These are phyloP conservation scores for Capreolus pygargus DNA, from an alignment of 2,113 vertebrate genomes.

Conservation along the genomic window DNA sequence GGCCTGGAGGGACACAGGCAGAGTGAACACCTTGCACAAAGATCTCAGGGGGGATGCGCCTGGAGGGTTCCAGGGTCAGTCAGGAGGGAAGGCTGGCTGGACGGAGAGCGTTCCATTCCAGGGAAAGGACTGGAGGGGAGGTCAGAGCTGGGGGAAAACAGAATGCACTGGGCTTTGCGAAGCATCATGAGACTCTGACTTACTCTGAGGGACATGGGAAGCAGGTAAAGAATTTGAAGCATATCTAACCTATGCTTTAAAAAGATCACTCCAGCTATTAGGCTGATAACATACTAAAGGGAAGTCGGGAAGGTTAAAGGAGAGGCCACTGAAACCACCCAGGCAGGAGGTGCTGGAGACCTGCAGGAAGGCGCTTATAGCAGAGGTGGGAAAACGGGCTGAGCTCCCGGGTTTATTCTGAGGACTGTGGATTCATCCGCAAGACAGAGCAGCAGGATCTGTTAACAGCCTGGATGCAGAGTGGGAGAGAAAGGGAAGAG, in stretches of 20 bases:
- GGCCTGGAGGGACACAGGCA: background rate
- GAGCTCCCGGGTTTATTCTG: background rate
- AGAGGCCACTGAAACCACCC: background rate
- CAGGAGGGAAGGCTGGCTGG: background rate
- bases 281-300: background rate
- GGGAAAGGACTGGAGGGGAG: background rate
- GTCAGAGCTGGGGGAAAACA: background rate
- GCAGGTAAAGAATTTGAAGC: background rate
- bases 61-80: background rate
- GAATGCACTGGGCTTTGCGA: background rate
- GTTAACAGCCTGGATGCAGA: background rate
- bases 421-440: background rate
- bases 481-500: background rate
- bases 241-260: background rate
- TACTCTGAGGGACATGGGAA: background rate
- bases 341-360: background rate
- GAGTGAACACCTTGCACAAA: background rate
- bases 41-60: background rate
- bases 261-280: background rate
- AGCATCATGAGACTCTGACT: background rate
- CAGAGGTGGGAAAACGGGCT: background rate
- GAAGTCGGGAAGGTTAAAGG: background rate
- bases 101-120: background rate
- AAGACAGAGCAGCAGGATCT: background rate
- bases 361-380: background rate